Evolutionary conservation across 2,888 invertebrate species (phyloP), one percentile per base, ranked within the genome.

Genomic region (Buathra laborator): DNA sequence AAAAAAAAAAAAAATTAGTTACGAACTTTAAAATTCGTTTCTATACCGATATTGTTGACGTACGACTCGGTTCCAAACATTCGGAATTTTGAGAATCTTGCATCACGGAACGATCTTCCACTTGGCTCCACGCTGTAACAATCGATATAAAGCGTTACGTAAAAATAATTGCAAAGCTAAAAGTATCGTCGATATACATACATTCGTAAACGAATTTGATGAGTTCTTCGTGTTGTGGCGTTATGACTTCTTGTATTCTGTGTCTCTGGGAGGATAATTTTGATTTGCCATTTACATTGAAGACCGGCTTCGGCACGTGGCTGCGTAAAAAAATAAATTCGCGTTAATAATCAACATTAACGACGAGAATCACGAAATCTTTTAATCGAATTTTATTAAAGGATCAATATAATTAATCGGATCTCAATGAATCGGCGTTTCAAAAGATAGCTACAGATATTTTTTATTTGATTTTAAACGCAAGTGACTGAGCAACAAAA

Each of bases 131-230:
- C 86, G 97, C 97, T 97, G 93, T 56, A 94, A 51, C 46, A 74
- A 77, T 66, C 74, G 44, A 64, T 77, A 32, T 3, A 10, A 10
- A 1, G 9, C 56, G 19, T 56, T 46, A 79, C 64, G 19, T 43
- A 48, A 46, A 29, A 51, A 6, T 51, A 53, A 51, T 59, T 79
- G 83, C 51, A 68, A 43, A 44, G 24, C 51, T 14, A 3, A 48
- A 29, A 56, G 53, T 19, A 51, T 24, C 5, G 24, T 37, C 87
- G 0, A 19, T 10, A 95, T 24, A 91, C 92, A 96, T 95, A 98
- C 98, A 97, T 94, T 97, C 97, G 94, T 97, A 96, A 91, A 98
- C 96, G 94, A 96, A 98, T 95, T 96, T 96, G 91, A 98, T 97
- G 88, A 98, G 96, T 95, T 98, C 98, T 92, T 98, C 97, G 92